Conservation (phyloP, 2,113 vertebrate species). For the Tinamus guttatus region DNA sequence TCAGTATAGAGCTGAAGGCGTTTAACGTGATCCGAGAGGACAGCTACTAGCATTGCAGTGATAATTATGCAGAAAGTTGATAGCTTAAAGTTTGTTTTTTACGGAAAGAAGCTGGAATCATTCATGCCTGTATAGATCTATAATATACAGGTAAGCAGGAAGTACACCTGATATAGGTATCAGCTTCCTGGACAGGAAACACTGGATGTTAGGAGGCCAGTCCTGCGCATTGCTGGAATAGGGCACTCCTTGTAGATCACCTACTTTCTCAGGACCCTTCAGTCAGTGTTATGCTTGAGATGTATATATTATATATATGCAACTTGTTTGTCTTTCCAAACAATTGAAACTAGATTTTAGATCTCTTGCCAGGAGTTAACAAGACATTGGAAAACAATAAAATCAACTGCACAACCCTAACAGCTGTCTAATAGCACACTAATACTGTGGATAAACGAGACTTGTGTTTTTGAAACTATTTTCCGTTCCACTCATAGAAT, state of each 20-base stretch:
- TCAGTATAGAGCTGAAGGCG: background rate
- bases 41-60: background rate
- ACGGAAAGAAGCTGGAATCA: background rate
- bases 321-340: too few relatives aligned
- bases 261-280: background rate
- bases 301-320: too few relatives aligned
- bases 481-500: background rate
- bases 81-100: too few relatives aligned
- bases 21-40: background rate
- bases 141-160: background rate
- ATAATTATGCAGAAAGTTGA: background rate
- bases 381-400: background rate
- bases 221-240: background rate
- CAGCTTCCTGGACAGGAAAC: background rate
- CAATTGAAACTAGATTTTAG: background rate
- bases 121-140: background rate
- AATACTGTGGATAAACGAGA: background rate
- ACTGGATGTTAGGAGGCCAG: accelerated
- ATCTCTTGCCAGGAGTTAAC: background rate
- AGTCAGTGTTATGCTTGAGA: background rate
- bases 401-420: background rate
- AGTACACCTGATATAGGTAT: background rate
- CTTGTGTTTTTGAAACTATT: background rate
- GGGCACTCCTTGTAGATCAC: background rate
- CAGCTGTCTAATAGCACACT: background rate